Evolutionary conservation across 2,113 vertebrate genomes (phyloP).

Genomic region (Brachypteracias leptosomus): DNA sequence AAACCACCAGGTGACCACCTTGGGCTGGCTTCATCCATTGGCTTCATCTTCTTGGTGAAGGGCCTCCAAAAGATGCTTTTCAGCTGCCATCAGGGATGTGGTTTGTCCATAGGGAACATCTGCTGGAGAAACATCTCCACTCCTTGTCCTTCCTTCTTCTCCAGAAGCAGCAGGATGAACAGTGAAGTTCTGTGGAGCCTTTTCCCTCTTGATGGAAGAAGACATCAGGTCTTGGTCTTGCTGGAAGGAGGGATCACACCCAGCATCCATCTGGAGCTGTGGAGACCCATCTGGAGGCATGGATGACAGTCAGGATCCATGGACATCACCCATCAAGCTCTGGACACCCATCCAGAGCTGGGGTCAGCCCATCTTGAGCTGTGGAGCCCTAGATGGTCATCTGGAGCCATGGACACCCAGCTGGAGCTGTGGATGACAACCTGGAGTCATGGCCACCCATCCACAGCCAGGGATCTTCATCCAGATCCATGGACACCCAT

Average conservation of each 20-base stretch:
- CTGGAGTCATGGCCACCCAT: no score
- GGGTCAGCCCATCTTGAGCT: no score
- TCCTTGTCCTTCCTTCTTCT: neutral
- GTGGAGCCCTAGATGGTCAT: no score
- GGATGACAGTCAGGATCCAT: rapidly evolving
- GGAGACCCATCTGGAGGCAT: neutral
- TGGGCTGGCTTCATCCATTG: no score
- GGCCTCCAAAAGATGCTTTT: neutral
- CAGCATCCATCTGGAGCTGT: rapidly evolving
- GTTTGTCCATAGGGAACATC: neutral
- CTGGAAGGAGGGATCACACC: neutral
- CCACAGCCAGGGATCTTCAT: no score
- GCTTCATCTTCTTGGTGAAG: neutral
- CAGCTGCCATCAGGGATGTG: no score
- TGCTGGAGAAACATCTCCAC: rapidly evolving
- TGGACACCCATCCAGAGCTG: no score
- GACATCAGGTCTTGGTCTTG: neutral
- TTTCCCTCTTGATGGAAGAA: neutral
- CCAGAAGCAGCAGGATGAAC: rapidly evolving
- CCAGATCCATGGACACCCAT: no score
- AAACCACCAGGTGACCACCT: no score
- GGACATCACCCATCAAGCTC: neutral
- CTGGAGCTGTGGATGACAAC: no score
- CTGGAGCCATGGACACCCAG: no score
- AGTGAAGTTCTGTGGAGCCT: neutral